Evolutionary conservation across 2,797 vertebrate genomes (phyloP).

Genomic region (Leuciscus waleckii): DNA sequence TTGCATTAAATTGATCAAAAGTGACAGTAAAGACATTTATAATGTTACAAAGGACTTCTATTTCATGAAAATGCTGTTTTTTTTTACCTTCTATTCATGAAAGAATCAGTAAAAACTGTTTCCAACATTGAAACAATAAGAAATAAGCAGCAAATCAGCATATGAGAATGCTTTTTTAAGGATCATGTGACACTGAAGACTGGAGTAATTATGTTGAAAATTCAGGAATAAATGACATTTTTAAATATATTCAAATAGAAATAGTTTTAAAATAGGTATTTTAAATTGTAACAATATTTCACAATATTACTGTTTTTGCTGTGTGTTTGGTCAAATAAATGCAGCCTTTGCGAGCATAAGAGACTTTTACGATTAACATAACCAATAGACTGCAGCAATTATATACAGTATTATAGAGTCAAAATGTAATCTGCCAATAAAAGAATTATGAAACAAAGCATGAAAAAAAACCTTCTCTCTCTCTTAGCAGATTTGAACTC

Average conservation of each 20-base stretch:
- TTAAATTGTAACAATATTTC: neutral
- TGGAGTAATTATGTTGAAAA: neutral
- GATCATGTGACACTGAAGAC: neutral
- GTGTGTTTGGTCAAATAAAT: neutral
- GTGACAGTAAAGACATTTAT: neutral
- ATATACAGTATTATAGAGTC: neutral
- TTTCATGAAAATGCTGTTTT: neutral
- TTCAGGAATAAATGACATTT: neutral
- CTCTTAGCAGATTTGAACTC: neutral
- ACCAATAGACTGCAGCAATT: neutral
- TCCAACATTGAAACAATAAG: neutral
- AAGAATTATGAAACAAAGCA: neutral
- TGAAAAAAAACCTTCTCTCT: neutral
- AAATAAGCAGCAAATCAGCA: neutral
- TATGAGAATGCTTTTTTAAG: neutral
- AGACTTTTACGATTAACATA: neutral
- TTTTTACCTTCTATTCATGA: conserved; percentile 1
- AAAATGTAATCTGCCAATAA: neutral
- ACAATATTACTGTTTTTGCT: neutral
- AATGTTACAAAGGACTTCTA: neutral
- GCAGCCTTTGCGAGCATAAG: neutral
- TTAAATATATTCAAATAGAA: neutral
- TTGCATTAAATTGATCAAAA: neutral
- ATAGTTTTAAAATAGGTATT: neutral
- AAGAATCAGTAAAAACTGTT: neutral